phyloP scores from a whole-genome alignment of 2,888 invertebrate genomes.

The Cistogaster globosa region DNA sequence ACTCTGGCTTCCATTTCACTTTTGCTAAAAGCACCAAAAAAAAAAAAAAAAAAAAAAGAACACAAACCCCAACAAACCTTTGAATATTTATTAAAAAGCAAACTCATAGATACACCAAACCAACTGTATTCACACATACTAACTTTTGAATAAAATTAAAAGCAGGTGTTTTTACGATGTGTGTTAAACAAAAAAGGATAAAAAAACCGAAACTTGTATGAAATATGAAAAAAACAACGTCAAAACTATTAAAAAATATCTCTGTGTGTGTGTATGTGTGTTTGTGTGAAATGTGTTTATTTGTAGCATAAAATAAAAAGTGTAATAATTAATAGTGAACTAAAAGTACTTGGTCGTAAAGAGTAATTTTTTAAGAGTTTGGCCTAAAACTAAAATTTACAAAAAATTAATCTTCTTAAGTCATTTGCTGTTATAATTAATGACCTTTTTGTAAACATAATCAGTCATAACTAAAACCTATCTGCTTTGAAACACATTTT shows the following conservation, averaged over 20 bases:
- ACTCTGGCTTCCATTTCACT: slow-evolving; percentile 33
- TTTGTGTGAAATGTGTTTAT: slow-evolving; percentile 11
- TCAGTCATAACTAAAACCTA: too few relatives aligned
- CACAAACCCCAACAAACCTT: slow-evolving; percentile 33
- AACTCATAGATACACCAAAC: slow-evolving; percentile 36
- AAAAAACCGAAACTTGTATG: slow-evolving; percentile 26
- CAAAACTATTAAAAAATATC: neutral
- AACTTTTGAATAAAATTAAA: slow-evolving; percentile 67
- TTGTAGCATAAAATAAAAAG: slow-evolving; percentile 41
- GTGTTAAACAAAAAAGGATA: slow-evolving; percentile 34
- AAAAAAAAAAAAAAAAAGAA: neutral
- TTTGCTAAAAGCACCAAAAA: slow-evolving; percentile 5
- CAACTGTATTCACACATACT: neutral
- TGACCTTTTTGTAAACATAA: too few relatives aligned
- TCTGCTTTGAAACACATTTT: too few relatives aligned
- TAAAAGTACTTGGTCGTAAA: slow-evolving; percentile 7
- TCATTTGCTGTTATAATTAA: too few relatives aligned
- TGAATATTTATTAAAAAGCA: slow-evolving; percentile 55
- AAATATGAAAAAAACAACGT: slow-evolving; percentile 36
- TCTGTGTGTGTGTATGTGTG: slow-evolving; percentile 4
- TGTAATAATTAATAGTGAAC: slow-evolving; percentile 68
- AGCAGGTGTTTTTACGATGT: slow-evolving; percentile 71
- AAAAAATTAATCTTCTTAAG: too few relatives aligned
- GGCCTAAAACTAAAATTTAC: neutral
- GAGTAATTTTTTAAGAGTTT: neutral